Conservation (phyloP, 2,888 invertebrate species). For the Cistogaster globosa region DNA sequence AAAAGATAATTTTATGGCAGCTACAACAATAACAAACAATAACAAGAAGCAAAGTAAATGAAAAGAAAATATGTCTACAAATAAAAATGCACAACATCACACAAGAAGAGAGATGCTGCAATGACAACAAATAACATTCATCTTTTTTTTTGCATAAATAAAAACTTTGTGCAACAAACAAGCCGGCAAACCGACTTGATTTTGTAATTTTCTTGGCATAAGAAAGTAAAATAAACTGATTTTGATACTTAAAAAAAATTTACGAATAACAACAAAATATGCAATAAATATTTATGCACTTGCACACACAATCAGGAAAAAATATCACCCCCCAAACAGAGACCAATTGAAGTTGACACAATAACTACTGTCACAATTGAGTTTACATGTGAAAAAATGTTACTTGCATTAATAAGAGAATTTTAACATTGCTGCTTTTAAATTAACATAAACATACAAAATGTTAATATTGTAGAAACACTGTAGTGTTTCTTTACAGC, state of each 20-base stretch:
- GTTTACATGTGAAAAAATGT: no score
- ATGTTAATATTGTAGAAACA: no score
- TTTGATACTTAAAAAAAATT: neutral
- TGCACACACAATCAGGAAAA: no score
- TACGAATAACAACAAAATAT: no score
- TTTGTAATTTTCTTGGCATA: neutral
- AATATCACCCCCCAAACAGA: no score
- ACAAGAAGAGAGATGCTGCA: conserved; percentile 26
- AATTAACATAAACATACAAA: no score
- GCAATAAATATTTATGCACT: no score
- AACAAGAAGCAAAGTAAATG: neutral
- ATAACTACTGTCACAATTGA: no score
- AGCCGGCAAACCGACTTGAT: conserved; percentile 36
- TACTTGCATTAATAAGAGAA: no score
- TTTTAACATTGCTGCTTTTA: no score
- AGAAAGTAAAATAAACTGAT: neutral
- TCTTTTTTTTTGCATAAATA: neutral
- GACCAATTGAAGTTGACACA: no score
- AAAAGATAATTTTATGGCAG: neutral
- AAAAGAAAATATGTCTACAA: conserved; percentile 9
- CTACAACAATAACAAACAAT: neutral
- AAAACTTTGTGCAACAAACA: conserved; percentile 5
- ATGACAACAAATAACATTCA: neutral
- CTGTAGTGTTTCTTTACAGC: no score
- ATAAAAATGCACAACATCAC: neutral